Percentiles rank a stretch among this genome's conserved stretches.
Evolutionary conservation across 2,113 vertebrate species (phyloP).

Genomic region (Psittacus erithacus): DNA sequence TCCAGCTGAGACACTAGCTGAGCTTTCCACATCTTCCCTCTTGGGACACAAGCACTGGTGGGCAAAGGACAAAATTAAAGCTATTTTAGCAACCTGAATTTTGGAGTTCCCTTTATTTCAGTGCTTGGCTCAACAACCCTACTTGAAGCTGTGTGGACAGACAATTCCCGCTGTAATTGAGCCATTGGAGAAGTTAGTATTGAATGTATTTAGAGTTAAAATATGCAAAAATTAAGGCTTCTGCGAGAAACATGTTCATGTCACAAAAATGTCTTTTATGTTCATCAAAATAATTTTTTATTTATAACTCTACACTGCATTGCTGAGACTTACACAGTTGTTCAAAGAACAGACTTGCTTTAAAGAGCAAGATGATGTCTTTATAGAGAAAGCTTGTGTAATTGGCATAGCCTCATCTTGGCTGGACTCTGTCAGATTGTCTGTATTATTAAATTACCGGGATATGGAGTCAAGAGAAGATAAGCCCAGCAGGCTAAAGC

Average conservation of each 20-base stretch:
- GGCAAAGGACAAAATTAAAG: not conserved
- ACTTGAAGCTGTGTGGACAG: not conserved
- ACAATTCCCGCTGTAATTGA: not conserved
- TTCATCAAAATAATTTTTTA: not conserved
- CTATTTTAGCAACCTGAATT: not conserved
- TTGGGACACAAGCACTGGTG: fast-evolving
- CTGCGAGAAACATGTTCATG: not conserved
- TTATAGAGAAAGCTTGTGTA: not conserved
- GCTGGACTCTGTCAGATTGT: not conserved
- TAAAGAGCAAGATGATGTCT: not conserved
- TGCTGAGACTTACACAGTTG: not conserved
- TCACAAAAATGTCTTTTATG: not conserved
- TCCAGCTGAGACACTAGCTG: not conserved
- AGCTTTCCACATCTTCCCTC: not conserved
- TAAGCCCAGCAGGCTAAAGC: not conserved
- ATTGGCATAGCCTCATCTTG: not conserved
- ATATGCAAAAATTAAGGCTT: not conserved
- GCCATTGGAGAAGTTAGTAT: not conserved
- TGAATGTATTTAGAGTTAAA: not conserved
- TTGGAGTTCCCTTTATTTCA: not conserved
- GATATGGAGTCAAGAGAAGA: not conserved
- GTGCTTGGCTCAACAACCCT: not conserved
- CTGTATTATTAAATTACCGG: not conserved
- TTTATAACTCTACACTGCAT: not conserved
- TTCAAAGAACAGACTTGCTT: not conserved